Base-by-base conservation (phyloP, 2,888 invertebrate genomes). In the Heteromyza rotundicornis region DNA sequence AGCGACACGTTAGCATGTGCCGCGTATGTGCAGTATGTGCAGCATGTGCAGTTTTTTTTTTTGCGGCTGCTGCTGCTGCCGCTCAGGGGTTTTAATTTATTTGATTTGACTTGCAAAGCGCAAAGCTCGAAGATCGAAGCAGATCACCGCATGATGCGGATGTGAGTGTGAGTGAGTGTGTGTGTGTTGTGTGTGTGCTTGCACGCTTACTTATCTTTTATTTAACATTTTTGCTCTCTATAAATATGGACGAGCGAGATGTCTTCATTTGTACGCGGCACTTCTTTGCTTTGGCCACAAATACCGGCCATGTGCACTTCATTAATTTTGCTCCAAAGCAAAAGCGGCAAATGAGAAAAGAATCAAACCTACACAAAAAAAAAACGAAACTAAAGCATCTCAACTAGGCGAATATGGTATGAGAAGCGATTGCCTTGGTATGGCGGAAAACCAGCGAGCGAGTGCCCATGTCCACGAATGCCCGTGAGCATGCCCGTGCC, bases 271-370 rank as follows among this genome's bases (percentile, higher is more conserved):
- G 73, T 62, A 67, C 56, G 24, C 27, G 12, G 17, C 53, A 2
- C 35, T 17, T 17, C 10, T 19, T 14, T 7, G 51, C 22, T 49
- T 20, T 60, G n/a, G 62, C 62, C 51, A 64, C 70, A 67, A 73
- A 60, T 56, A 32, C 60, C 40, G 23, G 20, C n/a, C 56, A 59
- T 73, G n/a, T 68, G 70, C 73, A 69, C 73, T 75, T 75, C 74
- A 74, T 74, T 74, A 74, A 74, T 74, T 74, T 75, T 76, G 73
- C 75, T 70, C 65, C 64, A 66, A 63, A 64, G 20, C 20, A 19
- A 20, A 47, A 17, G 47, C 47, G n/a, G 40, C n/a, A 14, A 40
- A 40, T n/a, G 40, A 7, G n/a, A n/a, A 7, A 12, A 32, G 32
- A n/a, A n/a, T n/a, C n/a, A n/a, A n/a, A n/a, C n/a, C n/a, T n/a